Evolutionary conservation across 2,888 invertebrate species (phyloP), one percentile per base, ranked within the genome.

Genomic region (Pterostichus madidus): DNA sequence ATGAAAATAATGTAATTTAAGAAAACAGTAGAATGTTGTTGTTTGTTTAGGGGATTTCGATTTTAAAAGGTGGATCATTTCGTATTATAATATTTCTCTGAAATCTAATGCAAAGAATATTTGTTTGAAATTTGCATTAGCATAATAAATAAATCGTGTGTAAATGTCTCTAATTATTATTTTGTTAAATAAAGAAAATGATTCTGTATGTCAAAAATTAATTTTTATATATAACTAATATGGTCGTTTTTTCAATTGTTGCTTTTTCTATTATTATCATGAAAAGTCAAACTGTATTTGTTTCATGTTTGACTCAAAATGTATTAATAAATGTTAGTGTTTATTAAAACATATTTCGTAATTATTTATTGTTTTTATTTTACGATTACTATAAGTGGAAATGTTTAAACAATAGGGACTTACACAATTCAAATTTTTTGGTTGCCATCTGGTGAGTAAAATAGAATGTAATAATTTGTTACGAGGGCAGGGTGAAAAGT

Each of bases 271-370:
- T 77, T 80, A 64, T 80, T 68, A 56, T 80, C 56, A 32, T 80
- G 39, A 61, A 80, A 15, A 81, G 81, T 81, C 81, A 81, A 81
- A 81, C 81, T 61, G 39, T 35, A 53, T 81, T 81, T 73, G 73
- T 81, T 81, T 53, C 44, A 81, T n/a, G 81, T 81, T 81, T 81
- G 81, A 81, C 81, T 81, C 56, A 81, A 75, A 81, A 11, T 81
- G 80, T 80, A 80, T 52, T 80, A 80, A 61, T 73, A 81, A 75
- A 75, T 81, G 81, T 81, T 81, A 81, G 75, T n/a, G n/a, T 75
- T 81, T 75, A 81, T 75, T 80, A 80, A 71, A 81, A 81, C 39
- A 71, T 46, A 61, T 64, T 79, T 61, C 32, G 76, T 76, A 71
- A 68, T 5, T n/a, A 35, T 61, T 24, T 61, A 1, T 24, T 24